These are phyloP conservation scores for Heliconius charithonia DNA, from an alignment of 2,888 invertebrate species.

Conservation along the genomic window DNA sequence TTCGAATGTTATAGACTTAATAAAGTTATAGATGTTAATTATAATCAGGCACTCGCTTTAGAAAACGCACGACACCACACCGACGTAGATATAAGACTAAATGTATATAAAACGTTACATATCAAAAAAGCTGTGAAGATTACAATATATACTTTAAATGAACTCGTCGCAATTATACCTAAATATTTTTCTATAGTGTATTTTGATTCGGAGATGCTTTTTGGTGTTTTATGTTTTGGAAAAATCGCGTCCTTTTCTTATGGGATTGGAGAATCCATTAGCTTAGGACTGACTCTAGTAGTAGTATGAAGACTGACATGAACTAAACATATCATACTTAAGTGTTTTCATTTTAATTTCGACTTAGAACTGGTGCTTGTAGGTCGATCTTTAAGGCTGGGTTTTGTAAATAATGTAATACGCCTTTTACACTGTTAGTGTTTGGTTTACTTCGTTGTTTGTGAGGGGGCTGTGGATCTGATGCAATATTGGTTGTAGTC, in stretches of 20 bases:
- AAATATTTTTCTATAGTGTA: constrained; percentile 84
- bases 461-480: constrained; percentile 9
- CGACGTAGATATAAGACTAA: constrained; percentile 68
- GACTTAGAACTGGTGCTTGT: constrained; percentile 84
- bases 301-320: constrained; percentile 83
- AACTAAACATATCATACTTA: constrained; percentile 81
- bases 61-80: constrained; percentile 72
- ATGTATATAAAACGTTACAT: constrained; percentile 78
- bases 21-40: constrained; percentile 66
- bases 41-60: constrained; percentile 80
- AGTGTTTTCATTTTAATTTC: constrained; percentile 79
- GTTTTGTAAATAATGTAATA: constrained; percentile 80
- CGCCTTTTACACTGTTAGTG: constrained; percentile 77
- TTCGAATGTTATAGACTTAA: constrained; percentile 76
- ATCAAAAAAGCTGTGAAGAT: constrained; percentile 83
- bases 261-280: constrained; percentile 81
- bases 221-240: constrained; percentile 75
- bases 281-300: constrained; percentile 81
- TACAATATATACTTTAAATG: constrained; percentile 82
- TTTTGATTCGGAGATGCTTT: constrained; percentile 77
- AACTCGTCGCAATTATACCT: constrained; percentile 80
- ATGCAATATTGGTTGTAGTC: background rate
- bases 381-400: constrained; percentile 83
- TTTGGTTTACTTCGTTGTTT: constrained; percentile 48
- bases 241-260: constrained; percentile 83